Conservation (phyloP, 1,140 invertebrate genomes). For the Tetramorium parvispinum region DNA sequence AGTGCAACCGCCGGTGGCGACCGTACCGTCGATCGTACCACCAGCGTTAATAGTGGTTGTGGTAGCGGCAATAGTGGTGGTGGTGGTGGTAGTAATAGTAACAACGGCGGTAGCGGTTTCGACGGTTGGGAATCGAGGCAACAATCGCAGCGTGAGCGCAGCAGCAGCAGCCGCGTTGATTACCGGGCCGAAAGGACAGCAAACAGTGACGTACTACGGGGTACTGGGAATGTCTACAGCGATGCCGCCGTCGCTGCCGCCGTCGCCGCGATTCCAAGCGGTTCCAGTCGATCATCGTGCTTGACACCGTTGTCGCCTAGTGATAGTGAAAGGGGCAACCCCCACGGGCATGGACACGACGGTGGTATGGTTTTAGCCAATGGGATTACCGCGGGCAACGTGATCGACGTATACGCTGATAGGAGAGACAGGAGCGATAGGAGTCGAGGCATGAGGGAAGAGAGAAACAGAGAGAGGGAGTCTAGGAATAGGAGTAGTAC, state of each 20-base stretch:
- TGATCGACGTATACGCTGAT: slow-evolving; percentile 52
- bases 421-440: slow-evolving; percentile 72
- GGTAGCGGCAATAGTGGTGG: slow-evolving; percentile 73
- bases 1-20: slow-evolving; percentile 76
- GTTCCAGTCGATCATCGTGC: slow-evolving; percentile 57
- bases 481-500: slow-evolving; percentile 51
- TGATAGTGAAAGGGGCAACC: slow-evolving; percentile 77
- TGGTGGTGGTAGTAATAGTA: slow-evolving; percentile 68
- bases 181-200: slow-evolving; percentile 76
- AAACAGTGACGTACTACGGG: slow-evolving; percentile 74
- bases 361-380: neutral
- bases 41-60: slow-evolving; percentile 72
- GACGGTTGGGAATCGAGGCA: slow-evolving; percentile 70
- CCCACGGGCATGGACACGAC: slow-evolving; percentile 44
- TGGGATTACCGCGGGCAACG: neutral
- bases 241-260: slow-evolving; percentile 7
- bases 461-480: slow-evolving; percentile 64
- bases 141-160: slow-evolving; percentile 70
- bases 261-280: neutral
- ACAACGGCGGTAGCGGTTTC: slow-evolving; percentile 52
- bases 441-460: slow-evolving; percentile 60
- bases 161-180: slow-evolving; percentile 69
- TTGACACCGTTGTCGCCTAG: slow-evolving; percentile 71
- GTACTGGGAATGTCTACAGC: slow-evolving; percentile 50
- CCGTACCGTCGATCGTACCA: slow-evolving; percentile 64